Base-by-base conservation (phyloP, 2,888 invertebrate genomes). In the Stictocephala bisonia region DNA sequence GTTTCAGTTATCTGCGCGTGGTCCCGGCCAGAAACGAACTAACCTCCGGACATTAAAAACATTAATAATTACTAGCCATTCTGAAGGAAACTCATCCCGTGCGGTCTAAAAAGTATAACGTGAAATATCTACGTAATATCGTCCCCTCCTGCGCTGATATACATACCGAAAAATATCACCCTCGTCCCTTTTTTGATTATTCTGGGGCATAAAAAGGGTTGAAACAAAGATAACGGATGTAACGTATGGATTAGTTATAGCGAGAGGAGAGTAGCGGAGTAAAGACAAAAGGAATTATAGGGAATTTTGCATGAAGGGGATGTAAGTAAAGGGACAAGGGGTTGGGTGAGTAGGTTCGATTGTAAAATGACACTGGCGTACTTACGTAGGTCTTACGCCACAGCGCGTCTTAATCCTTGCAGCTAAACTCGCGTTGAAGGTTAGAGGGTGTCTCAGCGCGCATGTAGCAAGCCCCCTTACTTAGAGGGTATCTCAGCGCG, bases 141-240 rank as follows among this genome's bases (percentile, higher is more conserved):
- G 60, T 60, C 72, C 73, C 60, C 75, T 75, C 67, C 51, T 69
- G 77, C 74, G 70, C 66, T 71, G 78, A 78, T 78, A 78, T 75
- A 75, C 77, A 73, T 76, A 76, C 74, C 73, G 76, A 78, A 74
- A 78, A 77, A 75, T 77, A 77, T 76, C 76, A 68, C 76, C 78
- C 50, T 78, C 77, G 75, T 53, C 72, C 66, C 76, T 75, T 78
- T 79, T 79, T 79, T 79, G 79, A 79, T 79, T 79, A 79, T 79
- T 79, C 79, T 76, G 75, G 77, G 77, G 77, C 78, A 79, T 80
- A 80, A 80, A 80, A 80, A 80, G 80, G 80, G 80, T 80, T 79
- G 79, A 79, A 79, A 80, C 80, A 80, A 80, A 80, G 80, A 80
- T 80, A 80, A 79, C 80, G 80, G 79, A 80, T 80, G 79, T 79